Conservation (phyloP, 2,888 invertebrate genomes). For the Spilarctia lutea region DNA sequence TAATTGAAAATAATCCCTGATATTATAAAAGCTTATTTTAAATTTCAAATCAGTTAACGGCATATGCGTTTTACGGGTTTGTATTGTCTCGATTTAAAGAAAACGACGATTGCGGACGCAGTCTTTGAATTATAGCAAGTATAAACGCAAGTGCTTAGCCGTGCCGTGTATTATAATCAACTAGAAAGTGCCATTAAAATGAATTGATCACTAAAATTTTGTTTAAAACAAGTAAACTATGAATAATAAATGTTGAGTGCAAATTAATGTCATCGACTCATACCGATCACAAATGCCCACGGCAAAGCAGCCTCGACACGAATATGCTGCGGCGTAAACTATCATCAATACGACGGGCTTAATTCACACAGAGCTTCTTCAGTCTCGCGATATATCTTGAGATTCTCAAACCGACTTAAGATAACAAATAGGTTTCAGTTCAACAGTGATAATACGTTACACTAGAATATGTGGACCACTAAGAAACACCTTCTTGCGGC, state of each 20-base stretch:
- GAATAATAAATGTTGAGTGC: constrained; percentile 45
- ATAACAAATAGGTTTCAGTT: background rate
- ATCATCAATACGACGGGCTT: constrained; percentile 65
- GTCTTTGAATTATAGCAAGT: constrained; percentile 21
- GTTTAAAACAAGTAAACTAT: constrained; percentile 36
- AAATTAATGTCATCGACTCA: constrained; percentile 56
- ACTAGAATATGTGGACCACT: background rate
- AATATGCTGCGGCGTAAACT: constrained; percentile 78
- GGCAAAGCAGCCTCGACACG: constrained; percentile 81
- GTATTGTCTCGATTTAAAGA: constrained; percentile 47
- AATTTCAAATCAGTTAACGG: constrained; percentile 47
- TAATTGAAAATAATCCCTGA: constrained; percentile 44
- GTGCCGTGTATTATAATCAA: constrained; percentile 43
- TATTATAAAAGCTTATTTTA: constrained; percentile 36
- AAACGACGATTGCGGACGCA: constrained; percentile 31
- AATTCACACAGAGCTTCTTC: constrained; percentile 56
- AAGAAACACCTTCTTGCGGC: background rate
- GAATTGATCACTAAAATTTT: constrained; percentile 41
- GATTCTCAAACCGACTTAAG: background rate
- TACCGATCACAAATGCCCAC: constrained; percentile 72
- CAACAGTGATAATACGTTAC: background rate
- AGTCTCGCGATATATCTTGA: constrained; percentile 9
- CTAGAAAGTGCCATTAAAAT: constrained; percentile 44
- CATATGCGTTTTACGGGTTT: constrained; percentile 27
- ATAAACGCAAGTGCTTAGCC: constrained; percentile 38